These are phyloP conservation scores for Saccopteryx leptura DNA, from an alignment of 2,113 vertebrate genomes.

Conservation along the genomic window DNA sequence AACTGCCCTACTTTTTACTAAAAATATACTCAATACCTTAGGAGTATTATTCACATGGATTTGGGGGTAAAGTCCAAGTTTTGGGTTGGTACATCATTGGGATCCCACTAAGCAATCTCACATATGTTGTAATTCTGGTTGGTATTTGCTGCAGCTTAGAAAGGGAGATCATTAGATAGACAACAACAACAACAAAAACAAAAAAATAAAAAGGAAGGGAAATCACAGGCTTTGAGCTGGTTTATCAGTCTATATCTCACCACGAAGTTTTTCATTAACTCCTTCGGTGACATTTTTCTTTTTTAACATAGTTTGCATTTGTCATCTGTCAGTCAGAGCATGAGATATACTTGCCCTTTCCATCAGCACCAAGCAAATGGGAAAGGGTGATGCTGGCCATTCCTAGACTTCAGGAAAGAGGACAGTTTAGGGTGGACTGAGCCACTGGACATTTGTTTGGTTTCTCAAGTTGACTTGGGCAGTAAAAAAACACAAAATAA, in stretches of 20 bases:
- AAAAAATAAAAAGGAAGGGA: not conserved
- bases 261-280: not conserved
- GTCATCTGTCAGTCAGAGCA: not conserved
- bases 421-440: not conserved
- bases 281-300: not conserved
- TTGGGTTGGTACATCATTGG: not conserved
- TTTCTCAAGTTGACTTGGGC: not conserved
- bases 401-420: not conserved
- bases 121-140: not conserved
- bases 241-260: not conserved
- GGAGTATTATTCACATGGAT: not conserved
- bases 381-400: rapidly evolving
- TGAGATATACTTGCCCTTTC: not conserved
- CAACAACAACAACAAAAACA: too few species aligned
- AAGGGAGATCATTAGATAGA: not conserved
- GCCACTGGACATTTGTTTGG: not conserved
- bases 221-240: not conserved
- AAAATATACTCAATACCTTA: not conserved
- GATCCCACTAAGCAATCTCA: not conserved
- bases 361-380: not conserved
- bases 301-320: not conserved
- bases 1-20: not conserved
- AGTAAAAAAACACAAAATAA: not conserved
- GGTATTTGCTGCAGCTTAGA: not conserved
- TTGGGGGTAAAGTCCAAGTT: not conserved